phyloP scores from a whole-genome alignment of 2,113 vertebrate species.

The Austrofundulus limnaeus region DNA sequence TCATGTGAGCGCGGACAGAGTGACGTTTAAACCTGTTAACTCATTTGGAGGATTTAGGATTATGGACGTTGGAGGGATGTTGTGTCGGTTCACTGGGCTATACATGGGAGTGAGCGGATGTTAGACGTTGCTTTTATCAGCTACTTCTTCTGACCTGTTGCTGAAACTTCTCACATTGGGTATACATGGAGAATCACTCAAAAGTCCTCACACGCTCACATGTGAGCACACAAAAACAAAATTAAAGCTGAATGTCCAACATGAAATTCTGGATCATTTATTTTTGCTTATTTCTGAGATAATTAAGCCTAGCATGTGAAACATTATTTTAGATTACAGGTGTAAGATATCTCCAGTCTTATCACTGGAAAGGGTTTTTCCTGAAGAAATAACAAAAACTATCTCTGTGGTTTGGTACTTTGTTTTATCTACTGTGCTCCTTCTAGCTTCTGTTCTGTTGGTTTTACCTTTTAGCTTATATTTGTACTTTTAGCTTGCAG shows the following conservation, averaged over 20 bases:
- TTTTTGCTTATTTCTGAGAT: too few species aligned
- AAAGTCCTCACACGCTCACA: too few species aligned
- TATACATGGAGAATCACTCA: slow-evolving; percentile 18
- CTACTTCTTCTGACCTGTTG: slow-evolving; percentile 32
- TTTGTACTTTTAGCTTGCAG: too few species aligned
- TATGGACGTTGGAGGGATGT: slow-evolving; percentile 47
- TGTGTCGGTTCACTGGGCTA: slow-evolving; percentile 58
- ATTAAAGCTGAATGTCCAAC: neutral
- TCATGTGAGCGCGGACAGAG: slow-evolving; percentile 44
- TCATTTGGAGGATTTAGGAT: slow-evolving; percentile 71
- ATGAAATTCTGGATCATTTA: neutral
- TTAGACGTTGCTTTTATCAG: slow-evolving; percentile 36
- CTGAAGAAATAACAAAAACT: too few species aligned
- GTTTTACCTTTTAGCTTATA: too few species aligned
- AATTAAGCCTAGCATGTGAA: too few species aligned
- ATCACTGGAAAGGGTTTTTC: too few species aligned
- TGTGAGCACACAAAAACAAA: neutral
- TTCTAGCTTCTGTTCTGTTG: too few species aligned
- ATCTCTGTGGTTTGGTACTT: too few species aligned
- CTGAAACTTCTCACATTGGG: slow-evolving; percentile 17
- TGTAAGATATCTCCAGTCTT: too few species aligned
- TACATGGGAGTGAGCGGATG: slow-evolving; percentile 50
- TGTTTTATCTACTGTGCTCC: too few species aligned
- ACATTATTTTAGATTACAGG: too few species aligned
- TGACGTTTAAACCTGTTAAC: slow-evolving; percentile 73